Evolutionary conservation across 2,797 vertebrate species (phyloP).

Genomic region (Nothura maculosa): DNA sequence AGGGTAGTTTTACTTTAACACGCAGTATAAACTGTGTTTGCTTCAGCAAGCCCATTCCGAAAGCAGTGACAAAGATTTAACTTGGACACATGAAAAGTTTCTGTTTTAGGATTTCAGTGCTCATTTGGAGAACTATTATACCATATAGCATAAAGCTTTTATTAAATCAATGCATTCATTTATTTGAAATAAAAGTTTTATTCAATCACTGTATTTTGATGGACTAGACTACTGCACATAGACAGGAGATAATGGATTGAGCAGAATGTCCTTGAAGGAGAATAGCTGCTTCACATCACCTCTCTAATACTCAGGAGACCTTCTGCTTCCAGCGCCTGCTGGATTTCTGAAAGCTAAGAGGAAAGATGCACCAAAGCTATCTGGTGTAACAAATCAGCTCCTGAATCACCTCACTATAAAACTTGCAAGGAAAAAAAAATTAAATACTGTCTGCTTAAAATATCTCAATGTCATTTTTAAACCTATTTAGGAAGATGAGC

Average conservation of each 20-base stretch:
- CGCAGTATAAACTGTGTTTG: conserved; percentile 37
- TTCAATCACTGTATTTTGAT: conserved; percentile 78
- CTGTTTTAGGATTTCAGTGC: conserved; percentile 72
- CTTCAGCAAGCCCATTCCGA: conserved; percentile 51
- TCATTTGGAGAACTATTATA: conserved; percentile 71
- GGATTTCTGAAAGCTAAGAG: conserved; percentile 46
- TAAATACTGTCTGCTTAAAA: conserved; percentile 77
- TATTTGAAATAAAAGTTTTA: conserved; percentile 77
- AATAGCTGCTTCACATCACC: conserved; percentile 61
- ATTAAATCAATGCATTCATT: conserved; percentile 74
- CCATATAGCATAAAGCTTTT: conserved; percentile 61
- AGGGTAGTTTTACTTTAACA: conserved; percentile 50
- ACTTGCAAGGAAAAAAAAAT: conserved; percentile 51
- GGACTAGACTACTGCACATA: conserved; percentile 44
- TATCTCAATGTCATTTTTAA: conserved; percentile 72
- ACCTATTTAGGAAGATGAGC: conserved; percentile 74
- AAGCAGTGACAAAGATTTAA: conserved; percentile 63
- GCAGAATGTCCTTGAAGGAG: conserved; percentile 72
- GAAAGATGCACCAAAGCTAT: conserved; percentile 43
- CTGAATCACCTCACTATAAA: conserved; percentile 69
- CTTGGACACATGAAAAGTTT: conserved; percentile 57
- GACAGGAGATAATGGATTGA: conserved; percentile 72
- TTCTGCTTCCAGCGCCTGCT: conserved; percentile 9
- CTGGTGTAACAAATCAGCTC: conserved; percentile 73
- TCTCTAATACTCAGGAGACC: conserved; percentile 60